Evolutionary conservation across 2,797 vertebrate genomes (phyloP).

Genomic region (Enteromius radiatus): DNA sequence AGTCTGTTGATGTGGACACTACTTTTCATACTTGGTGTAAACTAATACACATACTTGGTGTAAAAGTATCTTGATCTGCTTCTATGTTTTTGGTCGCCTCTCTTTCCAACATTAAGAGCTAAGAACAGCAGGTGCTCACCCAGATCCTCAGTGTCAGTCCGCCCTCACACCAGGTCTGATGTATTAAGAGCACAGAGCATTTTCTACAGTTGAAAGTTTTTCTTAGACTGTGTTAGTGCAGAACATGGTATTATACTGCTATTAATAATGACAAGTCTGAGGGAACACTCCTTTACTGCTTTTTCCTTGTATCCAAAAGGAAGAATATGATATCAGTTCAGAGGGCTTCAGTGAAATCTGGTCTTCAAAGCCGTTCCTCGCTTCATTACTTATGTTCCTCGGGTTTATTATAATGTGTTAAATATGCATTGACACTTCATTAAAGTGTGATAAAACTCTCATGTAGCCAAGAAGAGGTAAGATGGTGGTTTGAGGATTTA

Average conservation of each 20-base stretch:
- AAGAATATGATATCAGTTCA: conserved; percentile 4
- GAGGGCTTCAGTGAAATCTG: conserved; percentile 13
- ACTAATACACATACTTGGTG: neutral
- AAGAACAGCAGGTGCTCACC: conserved; percentile 7
- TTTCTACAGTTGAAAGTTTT: neutral
- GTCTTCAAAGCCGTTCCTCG: neutral
- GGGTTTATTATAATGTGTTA: conserved; percentile 36
- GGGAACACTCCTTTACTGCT: conserved; percentile 2
- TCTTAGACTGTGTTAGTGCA: neutral
- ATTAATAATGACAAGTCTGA: conserved; percentile 27
- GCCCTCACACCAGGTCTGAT: conserved; percentile 3
- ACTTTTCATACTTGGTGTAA: neutral
- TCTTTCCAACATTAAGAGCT: neutral
- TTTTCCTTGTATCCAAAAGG: conserved; percentile 7
- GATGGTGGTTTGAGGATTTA: conserved; percentile 18
- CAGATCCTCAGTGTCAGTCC: conserved; percentile 6
- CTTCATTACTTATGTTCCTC: conserved; percentile 4
- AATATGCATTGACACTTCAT: conserved; percentile 41
- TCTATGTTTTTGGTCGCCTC: neutral
- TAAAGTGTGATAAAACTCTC: conserved; percentile 28
- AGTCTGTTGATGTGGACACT: neutral
- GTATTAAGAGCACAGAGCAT: conserved; percentile 24
- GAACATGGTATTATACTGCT: conserved; percentile 32
- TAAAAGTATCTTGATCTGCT: neutral
- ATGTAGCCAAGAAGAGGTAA: neutral